Evolutionary conservation across 37 sponge, comb jelly and placozoan genomes (phyloP).

Genomic region (Halisarca cf. caerulea): DNA sequence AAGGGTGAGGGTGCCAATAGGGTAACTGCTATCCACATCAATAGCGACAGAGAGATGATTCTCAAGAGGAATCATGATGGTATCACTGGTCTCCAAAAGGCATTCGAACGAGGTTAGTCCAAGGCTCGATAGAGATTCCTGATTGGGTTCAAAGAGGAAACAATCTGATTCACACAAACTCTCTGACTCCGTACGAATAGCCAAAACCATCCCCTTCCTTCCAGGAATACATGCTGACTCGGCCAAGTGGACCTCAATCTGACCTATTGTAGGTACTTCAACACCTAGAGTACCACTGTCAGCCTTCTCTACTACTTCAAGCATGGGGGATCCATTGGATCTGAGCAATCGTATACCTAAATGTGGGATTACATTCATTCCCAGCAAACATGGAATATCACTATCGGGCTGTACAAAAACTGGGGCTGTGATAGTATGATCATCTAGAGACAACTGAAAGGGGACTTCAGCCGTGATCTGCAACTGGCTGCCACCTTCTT

Average conservation of each 20-base stretch:
- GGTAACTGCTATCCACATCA: no score
- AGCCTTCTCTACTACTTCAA: no score
- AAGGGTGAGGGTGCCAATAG: no score
- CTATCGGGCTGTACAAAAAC: constrained; percentile 43
- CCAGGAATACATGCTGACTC: neutral
- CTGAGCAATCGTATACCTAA: constrained; percentile 9
- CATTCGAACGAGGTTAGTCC: no score
- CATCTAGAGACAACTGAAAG: neutral
- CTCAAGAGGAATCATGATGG: no score
- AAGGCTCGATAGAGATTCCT: no score
- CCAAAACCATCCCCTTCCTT: neutral
- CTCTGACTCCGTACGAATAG: no score
- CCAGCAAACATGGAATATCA: constrained; percentile 23
- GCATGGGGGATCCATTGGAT: neutral
- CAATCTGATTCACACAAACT: no score
- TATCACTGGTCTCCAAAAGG: no score
- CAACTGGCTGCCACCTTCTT: constrained; percentile 8
- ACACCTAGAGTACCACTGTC: neutral
- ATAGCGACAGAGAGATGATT: no score
- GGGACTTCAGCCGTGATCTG: constrained; percentile 28
- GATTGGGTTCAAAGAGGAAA: no score
- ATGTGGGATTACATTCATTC: constrained; percentile 13
- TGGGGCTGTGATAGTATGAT: neutral
- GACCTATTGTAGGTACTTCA: neutral
- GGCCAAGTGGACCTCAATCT: neutral